Conservation (phyloP, 2,888 invertebrate genomes). For the Phyto melanocephala region DNA sequence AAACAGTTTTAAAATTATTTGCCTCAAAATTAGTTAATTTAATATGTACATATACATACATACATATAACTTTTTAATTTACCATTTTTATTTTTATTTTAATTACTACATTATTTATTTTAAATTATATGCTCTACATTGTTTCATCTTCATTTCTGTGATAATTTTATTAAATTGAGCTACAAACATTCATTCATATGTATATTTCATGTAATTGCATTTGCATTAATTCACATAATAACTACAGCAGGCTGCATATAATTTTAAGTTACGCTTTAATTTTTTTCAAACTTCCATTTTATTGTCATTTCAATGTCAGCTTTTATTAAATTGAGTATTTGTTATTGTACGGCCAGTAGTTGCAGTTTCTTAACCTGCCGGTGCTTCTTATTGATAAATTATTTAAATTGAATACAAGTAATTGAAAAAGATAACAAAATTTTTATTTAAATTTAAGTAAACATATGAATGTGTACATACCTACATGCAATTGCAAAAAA, state of each 20-base stretch:
- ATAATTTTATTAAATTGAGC: conserved; percentile 18
- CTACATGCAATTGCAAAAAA: too few species aligned
- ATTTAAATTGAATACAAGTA: conserved; percentile 42
- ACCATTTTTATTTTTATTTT: too few species aligned
- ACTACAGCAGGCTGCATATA: conserved; percentile 25
- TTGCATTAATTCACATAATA: conserved; percentile 28
- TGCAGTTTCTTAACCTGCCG: neutral
- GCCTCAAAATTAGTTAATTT: too few species aligned
- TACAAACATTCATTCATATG: neutral
- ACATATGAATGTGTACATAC: too few species aligned
- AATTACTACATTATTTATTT: too few species aligned
- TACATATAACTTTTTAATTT: too few species aligned
- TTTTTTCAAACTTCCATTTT: conserved; percentile 18
- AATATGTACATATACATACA: too few species aligned
- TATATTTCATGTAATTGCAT: conserved; percentile 15
- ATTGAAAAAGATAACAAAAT: too few species aligned
- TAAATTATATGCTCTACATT: too few species aligned
- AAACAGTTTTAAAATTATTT: too few species aligned
- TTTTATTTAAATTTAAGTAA: too few species aligned
- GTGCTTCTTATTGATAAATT: conserved; percentile 8
- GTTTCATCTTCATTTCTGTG: neutral
- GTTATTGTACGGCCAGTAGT: neutral
- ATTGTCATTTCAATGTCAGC: conserved; percentile 54
- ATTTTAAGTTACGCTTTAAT: conserved; percentile 7
- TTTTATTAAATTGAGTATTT: conserved; percentile 2